Evolutionary conservation across 2,888 invertebrate genomes (phyloP).

Genomic region (Camptogramma bilineatum): DNA sequence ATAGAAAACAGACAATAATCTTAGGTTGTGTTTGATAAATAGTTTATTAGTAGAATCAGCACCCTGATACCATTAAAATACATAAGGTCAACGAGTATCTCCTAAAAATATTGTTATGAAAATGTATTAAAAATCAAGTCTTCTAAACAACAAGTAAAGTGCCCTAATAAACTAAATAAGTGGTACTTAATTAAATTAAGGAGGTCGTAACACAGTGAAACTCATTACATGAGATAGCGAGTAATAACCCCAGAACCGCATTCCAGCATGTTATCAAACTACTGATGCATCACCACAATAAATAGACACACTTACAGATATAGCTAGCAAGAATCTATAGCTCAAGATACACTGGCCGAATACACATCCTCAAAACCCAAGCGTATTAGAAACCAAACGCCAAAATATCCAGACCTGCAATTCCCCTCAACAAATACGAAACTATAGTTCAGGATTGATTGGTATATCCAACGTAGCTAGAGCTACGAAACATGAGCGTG

Average conservation of each 20-base stretch:
- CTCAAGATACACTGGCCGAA: slow-evolving; percentile 22
- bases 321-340: slow-evolving; percentile 23
- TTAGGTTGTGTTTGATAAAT: too few species aligned
- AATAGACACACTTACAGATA: slow-evolving; percentile 35
- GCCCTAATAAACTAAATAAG: slow-evolving; percentile 1
- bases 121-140: background rate
- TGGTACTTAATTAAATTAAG: slow-evolving; percentile 29
- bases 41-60: too few species aligned
- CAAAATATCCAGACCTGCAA: slow-evolving; percentile 12
- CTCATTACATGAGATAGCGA: slow-evolving; percentile 27
- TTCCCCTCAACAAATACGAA: background rate
- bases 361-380: slow-evolving; percentile 18
- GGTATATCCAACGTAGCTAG: slow-evolving; percentile 16
- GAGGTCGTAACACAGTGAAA: slow-evolving; percentile 30
- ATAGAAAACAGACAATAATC: too few species aligned
- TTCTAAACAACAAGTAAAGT: background rate
- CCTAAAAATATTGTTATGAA: too few species aligned
- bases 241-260: slow-evolving; percentile 50
- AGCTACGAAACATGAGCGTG: slow-evolving; percentile 10
- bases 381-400: slow-evolving; percentile 16
- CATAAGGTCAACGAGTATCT: too few species aligned
- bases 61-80: too few species aligned
- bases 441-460: slow-evolving; percentile 12
- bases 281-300: slow-evolving; percentile 45
- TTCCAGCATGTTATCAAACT: slow-evolving; percentile 56